These are phyloP conservation scores for Antechinus stuartii DNA, from an alignment of 2,113 vertebrate species.

Conservation along the genomic window DNA sequence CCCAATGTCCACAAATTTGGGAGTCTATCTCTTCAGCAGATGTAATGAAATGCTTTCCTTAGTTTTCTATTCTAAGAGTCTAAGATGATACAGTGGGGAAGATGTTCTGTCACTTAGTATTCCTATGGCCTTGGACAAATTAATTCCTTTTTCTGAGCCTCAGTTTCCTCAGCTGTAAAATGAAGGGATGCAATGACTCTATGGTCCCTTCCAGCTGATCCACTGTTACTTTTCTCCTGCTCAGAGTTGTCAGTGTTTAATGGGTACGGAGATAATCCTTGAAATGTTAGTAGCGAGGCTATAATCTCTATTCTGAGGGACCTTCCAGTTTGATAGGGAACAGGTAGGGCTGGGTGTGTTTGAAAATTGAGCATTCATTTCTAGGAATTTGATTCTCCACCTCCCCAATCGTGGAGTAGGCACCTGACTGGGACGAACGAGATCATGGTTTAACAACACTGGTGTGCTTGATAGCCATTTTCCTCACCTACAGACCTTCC, in stretches of 20 bases:
- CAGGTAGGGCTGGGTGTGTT: not conserved
- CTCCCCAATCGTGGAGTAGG: not conserved
- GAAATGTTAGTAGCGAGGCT: not conserved
- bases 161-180: not conserved
- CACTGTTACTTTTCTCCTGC: not conserved
- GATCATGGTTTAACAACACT: not conserved
- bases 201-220: not conserved
- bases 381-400: not conserved
- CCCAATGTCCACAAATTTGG: not conserved
- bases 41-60: not conserved
- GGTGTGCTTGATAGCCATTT: not conserved
- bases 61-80: not conserved
- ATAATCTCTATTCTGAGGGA: not conserved
- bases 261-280: not conserved
- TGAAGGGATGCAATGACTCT: not conserved
- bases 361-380: not conserved
- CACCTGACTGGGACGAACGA: not conserved
- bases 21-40: not conserved
- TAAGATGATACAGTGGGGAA: too few species aligned
- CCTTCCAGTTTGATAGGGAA: not conserved
- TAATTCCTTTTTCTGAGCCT: not conserved
- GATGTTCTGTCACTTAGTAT: not conserved
- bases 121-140: not conserved
- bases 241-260: not conserved
- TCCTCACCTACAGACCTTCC: not conserved